Evolutionary conservation across 2,113 vertebrate species (phyloP), one percentile per base, ranked within the genome.

Genomic region (Struthidea cinerea): DNA sequence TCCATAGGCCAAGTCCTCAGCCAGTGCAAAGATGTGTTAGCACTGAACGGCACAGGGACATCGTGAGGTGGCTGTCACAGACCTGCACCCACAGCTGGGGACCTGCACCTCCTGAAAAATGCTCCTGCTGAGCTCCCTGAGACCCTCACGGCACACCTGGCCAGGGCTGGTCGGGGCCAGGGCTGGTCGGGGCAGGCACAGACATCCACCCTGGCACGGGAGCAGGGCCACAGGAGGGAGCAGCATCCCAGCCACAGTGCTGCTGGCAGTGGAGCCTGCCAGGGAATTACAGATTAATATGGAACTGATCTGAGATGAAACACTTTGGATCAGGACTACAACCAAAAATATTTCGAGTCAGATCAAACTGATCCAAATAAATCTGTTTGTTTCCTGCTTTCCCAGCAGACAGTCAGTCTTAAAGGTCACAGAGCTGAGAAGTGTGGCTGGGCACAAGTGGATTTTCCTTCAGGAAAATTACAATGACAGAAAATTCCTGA

Each of bases 361-460:
- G 90, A 90, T 94, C 78, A 90, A 95, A 93, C 82, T 83, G 93
- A 96, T 95, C 70, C 87, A 96, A 95, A 95, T 70, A 93, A 92
- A 95, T 93, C 63, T 94, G 82, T 96, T 93, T 97, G 78, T 96
- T 96, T 95, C 91, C 96, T 96, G 93, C 84, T 93, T 96, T 97
- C 85, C 84, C 91, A 94, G 81, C 94, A 96, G 89, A 46, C 84
- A 95, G 87, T 50, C 89, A 84, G 37, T 70, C 89, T 94, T 97
- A 96, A 97, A 96, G 91, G 95, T 96, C 96, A 97, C 56, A 9
- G 80, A 95, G 64, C 93, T 87, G 55, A 88, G 59, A 79, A 94
- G 71, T 5, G 3, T 2, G 35, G 70, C 73, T 73, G 60, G 67
- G 71, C 56, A 88, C 75, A 86, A 96, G 83, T 77, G 78, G 55